Conservation (phyloP, 2,888 invertebrate genomes). For the Punctoribates punctum region DNA sequence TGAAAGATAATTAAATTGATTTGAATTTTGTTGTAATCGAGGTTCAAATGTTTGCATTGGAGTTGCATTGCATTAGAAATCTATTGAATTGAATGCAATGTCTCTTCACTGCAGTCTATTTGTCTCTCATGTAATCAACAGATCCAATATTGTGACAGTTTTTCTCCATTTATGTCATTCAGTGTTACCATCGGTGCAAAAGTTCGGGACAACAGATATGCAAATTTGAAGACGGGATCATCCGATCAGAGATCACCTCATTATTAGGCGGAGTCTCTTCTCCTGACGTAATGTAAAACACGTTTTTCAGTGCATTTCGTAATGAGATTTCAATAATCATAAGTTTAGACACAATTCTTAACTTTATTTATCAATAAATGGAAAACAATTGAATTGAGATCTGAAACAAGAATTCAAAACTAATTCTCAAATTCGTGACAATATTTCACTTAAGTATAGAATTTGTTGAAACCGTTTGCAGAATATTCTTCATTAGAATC, state of each 20-base stretch:
- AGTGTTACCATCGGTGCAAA: not conserved
- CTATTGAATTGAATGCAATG: slow-evolving; percentile 7
- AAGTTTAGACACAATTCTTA: not conserved
- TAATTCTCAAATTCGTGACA: too few species aligned
- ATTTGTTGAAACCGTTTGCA: too few species aligned
- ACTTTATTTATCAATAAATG: not conserved
- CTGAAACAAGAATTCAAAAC: too few species aligned
- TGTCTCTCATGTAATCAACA: not conserved
- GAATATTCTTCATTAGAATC: too few species aligned
- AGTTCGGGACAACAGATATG: not conserved
- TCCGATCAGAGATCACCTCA: slow-evolving; percentile 22
- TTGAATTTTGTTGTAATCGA: too few species aligned
- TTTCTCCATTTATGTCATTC: not conserved
- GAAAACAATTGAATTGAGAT: too few species aligned
- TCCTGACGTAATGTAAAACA: not conserved
- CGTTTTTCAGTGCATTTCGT: not conserved
- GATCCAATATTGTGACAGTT: not conserved
- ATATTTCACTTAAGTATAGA: too few species aligned
- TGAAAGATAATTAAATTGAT: too few species aligned
- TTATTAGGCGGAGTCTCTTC: slow-evolving; percentile 3
- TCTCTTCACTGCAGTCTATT: slow-evolving; percentile 12
- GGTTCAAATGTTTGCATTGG: slow-evolving; percentile 10
- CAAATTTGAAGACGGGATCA: not conserved
- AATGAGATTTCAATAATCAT: not conserved
- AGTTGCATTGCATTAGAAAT: slow-evolving; percentile 24